phyloP scores from a whole-genome alignment of 2,797 vertebrate genomes.

The Xiphophorus birchmanni region DNA sequence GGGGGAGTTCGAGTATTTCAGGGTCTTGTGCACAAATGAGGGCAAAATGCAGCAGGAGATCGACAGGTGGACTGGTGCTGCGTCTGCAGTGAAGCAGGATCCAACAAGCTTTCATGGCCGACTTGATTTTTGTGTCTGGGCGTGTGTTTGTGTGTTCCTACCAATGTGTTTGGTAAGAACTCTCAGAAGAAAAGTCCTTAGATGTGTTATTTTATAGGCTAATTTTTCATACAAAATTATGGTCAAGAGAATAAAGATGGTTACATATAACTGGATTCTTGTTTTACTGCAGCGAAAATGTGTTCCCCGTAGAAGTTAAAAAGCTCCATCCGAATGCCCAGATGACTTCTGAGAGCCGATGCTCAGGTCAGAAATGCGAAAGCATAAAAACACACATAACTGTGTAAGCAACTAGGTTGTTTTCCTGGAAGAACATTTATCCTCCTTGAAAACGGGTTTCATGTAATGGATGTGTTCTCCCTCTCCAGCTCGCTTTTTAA shows the following conservation, averaged over 20 bases:
- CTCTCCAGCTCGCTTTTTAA: slow-evolving; percentile 43
- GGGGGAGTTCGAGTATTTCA: no score
- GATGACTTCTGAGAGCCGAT: slow-evolving; percentile 6
- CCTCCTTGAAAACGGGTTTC: slow-evolving; percentile 58
- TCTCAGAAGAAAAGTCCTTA: background rate
- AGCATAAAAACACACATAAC: slow-evolving; percentile 9
- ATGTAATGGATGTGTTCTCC: slow-evolving; percentile 49
- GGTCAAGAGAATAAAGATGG: background rate
- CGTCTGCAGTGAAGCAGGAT: no score
- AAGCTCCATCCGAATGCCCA: background rate
- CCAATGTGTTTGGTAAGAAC: background rate
- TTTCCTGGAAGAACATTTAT: slow-evolving; percentile 48
- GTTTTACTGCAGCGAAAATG: background rate
- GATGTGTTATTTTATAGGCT: background rate
- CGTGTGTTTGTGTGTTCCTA: background rate
- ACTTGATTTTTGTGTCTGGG: background rate
- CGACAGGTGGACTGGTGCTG: no score
- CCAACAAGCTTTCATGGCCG: no score
- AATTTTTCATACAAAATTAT: background rate
- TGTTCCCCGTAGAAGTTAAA: background rate
- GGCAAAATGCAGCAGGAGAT: no score
- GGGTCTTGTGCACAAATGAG: no score
- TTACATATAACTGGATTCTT: background rate
- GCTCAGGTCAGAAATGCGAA: slow-evolving; percentile 35
- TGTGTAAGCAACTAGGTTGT: slow-evolving; percentile 27